Conservation (phyloP, 2,797 vertebrate genomes). For the Triplophysa yarkandensis region DNA sequence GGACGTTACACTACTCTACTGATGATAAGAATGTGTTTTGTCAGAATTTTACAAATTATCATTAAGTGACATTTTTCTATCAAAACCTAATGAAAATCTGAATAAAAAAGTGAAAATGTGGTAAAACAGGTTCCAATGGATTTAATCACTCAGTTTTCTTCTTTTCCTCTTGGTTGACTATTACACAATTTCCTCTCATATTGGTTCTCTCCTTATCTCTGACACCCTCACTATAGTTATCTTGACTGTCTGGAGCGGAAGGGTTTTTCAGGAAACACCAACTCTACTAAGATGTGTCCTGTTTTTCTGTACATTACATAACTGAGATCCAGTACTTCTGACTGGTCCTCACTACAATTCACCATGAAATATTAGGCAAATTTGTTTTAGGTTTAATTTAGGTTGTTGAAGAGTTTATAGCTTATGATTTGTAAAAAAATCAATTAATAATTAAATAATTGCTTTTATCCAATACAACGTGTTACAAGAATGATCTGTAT, state of each 20-base stretch:
- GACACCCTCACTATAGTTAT: conserved; percentile 16
- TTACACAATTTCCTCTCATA: conserved; percentile 22
- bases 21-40: neutral
- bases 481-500: neutral
- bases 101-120: neutral
- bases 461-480: neutral
- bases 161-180: neutral
- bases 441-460: neutral
- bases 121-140: neutral
- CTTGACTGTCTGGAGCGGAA: conserved; percentile 46
- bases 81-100: neutral
- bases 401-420: neutral
- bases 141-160: neutral
- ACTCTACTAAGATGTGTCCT: conserved; percentile 39
- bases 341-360: neutral
- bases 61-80: neutral
- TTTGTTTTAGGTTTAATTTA: neutral
- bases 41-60: neutral
- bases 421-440: neutral
- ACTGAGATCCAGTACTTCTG: conserved; percentile 18
- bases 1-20: neutral
- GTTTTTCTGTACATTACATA: conserved; percentile 35
- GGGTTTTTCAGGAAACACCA: conserved; percentile 33
- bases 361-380: neutral
- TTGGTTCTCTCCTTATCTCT: conserved; percentile 8